A percentile compares a stretch with the other conserved stretches of the same genome.
phyloP scores from a whole-genome alignment of 2,797 vertebrate species.

The Myotis findleyi region DNA sequence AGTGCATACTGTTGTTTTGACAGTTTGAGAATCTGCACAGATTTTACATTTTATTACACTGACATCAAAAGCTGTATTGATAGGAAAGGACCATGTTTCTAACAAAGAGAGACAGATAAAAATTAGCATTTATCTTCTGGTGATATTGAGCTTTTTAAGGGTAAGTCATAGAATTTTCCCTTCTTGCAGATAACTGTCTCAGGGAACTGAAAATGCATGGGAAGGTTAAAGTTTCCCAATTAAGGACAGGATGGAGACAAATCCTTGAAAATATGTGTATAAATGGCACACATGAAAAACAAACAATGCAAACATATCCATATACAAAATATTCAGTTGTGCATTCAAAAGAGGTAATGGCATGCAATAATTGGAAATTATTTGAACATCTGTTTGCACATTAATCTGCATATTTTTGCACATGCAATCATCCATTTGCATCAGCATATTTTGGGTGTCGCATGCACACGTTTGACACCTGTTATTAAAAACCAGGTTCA shows the following conservation, averaged over 20 bases:
- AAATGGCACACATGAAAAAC: slow-evolving; percentile 72
- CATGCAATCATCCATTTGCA: slow-evolving; percentile 82
- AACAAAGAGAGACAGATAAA: slow-evolving; percentile 81
- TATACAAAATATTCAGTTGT: slow-evolving; percentile 81
- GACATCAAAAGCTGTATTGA: slow-evolving; percentile 83
- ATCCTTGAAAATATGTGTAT: slow-evolving; percentile 73
- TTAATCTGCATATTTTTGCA: slow-evolving; percentile 86
- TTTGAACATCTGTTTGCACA: slow-evolving; percentile 85
- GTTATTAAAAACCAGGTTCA: slow-evolving; percentile 79
- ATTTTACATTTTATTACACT: slow-evolving; percentile 84
- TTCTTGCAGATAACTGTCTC: slow-evolving; percentile 43
- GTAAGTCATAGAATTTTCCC: slow-evolving; percentile 54
- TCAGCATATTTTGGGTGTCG: slow-evolving; percentile 82
- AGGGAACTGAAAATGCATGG: slow-evolving; percentile 21
- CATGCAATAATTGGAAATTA: slow-evolving; percentile 83
- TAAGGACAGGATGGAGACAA: slow-evolving; percentile 53
- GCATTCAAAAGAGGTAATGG: slow-evolving; percentile 80
- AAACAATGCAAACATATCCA: slow-evolving; percentile 70
- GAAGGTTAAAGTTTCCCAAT: slow-evolving; percentile 64
- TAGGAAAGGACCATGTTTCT: slow-evolving; percentile 77
- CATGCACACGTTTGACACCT: slow-evolving; percentile 82
- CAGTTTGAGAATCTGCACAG: slow-evolving; percentile 83
- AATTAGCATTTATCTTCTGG: slow-evolving; percentile 81
- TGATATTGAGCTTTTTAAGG: slow-evolving; percentile 72
- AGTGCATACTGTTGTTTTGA: slow-evolving; percentile 83